Percentiles rank a stretch among this genome's conserved stretches.
Conservation (phyloP, 2,113 vertebrate genomes). For the Narcine bancroftii region DNA sequence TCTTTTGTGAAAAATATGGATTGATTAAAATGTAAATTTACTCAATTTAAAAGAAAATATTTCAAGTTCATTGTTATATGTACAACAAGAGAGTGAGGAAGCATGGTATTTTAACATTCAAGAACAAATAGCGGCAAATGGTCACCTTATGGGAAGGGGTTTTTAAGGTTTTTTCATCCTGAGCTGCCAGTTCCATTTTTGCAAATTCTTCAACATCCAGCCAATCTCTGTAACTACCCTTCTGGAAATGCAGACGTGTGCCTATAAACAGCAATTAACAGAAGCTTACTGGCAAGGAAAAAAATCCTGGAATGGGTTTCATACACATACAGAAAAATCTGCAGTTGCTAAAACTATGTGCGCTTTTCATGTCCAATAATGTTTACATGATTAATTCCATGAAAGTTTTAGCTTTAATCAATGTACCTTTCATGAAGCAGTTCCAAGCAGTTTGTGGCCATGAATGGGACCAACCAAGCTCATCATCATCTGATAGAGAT, state of each 20-base stretch:
- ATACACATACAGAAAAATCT: not conserved
- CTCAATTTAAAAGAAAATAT: too few species aligned
- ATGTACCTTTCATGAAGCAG: constrained; percentile 91
- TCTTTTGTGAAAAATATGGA: too few species aligned
- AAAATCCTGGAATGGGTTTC: not conserved
- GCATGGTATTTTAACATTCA: not conserved
- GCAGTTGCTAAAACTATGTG: not conserved
- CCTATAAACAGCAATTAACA: constrained; percentile 54
- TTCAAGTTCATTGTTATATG: not conserved
- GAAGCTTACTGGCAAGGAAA: too few species aligned
- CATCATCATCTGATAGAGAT: constrained; percentile 92
- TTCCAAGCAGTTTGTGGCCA: constrained; percentile 96
- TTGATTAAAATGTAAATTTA: too few species aligned
- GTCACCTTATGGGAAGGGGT: constrained; percentile 69
- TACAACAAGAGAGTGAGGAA: not conserved
- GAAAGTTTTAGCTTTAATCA: not conserved
- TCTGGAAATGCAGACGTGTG: constrained; percentile 88
- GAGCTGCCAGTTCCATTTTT: constrained; percentile 67
- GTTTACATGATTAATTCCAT: not conserved
- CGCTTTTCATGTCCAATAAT: not conserved
- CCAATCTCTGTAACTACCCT: constrained; percentile 82
- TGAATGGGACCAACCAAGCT: constrained; percentile 95
- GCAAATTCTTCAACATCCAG: constrained; percentile 84
- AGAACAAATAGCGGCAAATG: constrained; percentile 27
- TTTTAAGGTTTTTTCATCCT: constrained; percentile 67